phyloP scores from a whole-genome alignment of 1,140 invertebrate genomes.

The Trachymyrmex cornetzi region DNA sequence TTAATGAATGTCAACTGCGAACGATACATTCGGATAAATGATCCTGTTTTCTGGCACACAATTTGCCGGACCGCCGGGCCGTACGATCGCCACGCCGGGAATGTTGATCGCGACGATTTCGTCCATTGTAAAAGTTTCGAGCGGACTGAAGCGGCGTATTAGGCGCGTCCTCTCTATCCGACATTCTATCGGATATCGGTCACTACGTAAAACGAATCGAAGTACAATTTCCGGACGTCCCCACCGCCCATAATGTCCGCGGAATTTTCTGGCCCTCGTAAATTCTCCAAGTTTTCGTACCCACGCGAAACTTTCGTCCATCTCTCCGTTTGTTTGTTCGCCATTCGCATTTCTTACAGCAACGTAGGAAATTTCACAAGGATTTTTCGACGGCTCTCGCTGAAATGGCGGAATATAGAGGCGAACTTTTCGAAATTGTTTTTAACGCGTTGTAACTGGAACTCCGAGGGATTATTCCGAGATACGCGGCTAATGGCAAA shows the following conservation, averaged over 20 bases:
- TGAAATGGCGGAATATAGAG: not conserved
- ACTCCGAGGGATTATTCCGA: slow-evolving; percentile 39
- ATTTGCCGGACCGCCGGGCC: slow-evolving; percentile 38
- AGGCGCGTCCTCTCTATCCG: slow-evolving; percentile 22
- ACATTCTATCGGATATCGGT: slow-evolving; percentile 53
- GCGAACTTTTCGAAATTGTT: slow-evolving; percentile 57
- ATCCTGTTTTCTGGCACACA: slow-evolving; percentile 36
- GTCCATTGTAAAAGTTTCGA: slow-evolving; percentile 48
- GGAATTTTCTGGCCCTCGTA: slow-evolving; percentile 45
- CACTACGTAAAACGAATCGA: slow-evolving; percentile 81
- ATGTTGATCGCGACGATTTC: slow-evolving; percentile 53
- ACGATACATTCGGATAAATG: slow-evolving; percentile 58
- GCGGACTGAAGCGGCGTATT: slow-evolving; percentile 17
- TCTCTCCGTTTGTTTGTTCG: slow-evolving; percentile 15
- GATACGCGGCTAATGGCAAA: slow-evolving; percentile 47
- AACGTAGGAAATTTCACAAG: slow-evolving; percentile 39
- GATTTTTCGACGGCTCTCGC: slow-evolving; percentile 8
- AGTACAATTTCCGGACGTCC: slow-evolving; percentile 82
- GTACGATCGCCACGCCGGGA: slow-evolving; percentile 19
- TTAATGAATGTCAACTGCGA: slow-evolving; percentile 58
- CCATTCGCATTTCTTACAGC: slow-evolving; percentile 60
- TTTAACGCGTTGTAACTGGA: slow-evolving; percentile 52
- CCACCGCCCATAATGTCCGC: not conserved
- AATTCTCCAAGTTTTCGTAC: slow-evolving; percentile 57
- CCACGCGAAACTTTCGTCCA: slow-evolving; percentile 46